phyloP scores from a whole-genome alignment of 2,113 vertebrate genomes.

The Sprattus sprattus region DNA sequence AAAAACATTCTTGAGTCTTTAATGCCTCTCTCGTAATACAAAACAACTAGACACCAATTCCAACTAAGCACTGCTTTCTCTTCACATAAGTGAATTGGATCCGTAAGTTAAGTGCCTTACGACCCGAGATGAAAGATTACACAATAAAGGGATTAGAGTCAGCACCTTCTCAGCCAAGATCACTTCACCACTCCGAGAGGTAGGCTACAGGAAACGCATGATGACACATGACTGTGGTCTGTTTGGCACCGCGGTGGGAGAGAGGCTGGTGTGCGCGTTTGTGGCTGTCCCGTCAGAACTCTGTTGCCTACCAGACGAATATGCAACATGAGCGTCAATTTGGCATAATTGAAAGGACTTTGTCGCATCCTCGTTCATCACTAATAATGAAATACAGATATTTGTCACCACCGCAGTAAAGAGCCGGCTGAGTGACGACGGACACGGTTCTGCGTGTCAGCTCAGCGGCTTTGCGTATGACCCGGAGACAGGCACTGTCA shows the following conservation, averaged over 20 bases:
- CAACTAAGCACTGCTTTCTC: background rate
- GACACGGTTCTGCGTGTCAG: conserved; percentile 49
- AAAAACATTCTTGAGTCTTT: background rate
- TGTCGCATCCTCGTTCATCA: background rate
- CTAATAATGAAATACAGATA: background rate
- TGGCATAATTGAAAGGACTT: background rate
- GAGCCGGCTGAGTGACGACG: background rate
- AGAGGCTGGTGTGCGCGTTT: background rate
- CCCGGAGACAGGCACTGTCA: conserved; percentile 26
- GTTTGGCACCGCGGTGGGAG: background rate
- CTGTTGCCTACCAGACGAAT: background rate
- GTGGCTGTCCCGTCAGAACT: background rate
- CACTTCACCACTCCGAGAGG: background rate
- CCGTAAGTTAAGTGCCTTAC: background rate
- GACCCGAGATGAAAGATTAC: background rate
- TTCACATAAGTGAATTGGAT: background rate
- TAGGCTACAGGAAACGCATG: background rate
- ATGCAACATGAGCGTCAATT: background rate
- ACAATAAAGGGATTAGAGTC: background rate
- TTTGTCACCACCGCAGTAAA: background rate
- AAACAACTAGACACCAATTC: background rate
- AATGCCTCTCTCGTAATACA: background rate
- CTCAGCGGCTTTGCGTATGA: conserved; percentile 37
- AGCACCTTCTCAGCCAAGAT: background rate
- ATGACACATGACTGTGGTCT: too few species aligned